A percentile compares a stretch with the other conserved stretches of the same genome.
Evolutionary conservation across 2,113 vertebrate genomes (phyloP).

Genomic region (Microtus richardsoni): DNA sequence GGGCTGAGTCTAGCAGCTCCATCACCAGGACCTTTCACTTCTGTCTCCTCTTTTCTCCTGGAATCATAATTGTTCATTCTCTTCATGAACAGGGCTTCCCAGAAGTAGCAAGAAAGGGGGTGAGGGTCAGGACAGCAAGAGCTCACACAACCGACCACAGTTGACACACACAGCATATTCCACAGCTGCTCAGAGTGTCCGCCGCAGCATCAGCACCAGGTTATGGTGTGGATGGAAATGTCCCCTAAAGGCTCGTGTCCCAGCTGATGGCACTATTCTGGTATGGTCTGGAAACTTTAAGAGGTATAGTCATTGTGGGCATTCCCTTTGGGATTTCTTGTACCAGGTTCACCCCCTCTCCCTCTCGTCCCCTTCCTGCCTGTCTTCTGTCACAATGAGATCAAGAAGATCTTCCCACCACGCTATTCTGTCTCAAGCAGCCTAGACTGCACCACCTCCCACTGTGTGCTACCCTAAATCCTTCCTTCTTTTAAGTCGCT

Average conservation of each 20-base stretch:
- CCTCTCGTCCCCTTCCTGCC: too few relatives aligned
- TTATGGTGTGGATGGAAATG: neutral
- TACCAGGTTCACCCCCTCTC: neutral
- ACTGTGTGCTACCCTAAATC: too few relatives aligned
- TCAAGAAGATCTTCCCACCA: neutral
- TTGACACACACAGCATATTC: rapidly evolving
- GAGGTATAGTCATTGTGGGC: neutral
- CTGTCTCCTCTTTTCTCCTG: neutral
- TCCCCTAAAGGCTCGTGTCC: neutral
- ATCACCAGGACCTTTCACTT: neutral
- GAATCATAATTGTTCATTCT: neutral
- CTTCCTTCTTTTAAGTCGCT: neutral
- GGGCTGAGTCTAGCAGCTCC: too few relatives aligned
- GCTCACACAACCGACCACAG: neutral
- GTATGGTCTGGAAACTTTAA: neutral
- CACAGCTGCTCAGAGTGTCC: neutral
- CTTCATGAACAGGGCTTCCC: neutral
- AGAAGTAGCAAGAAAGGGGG: neutral
- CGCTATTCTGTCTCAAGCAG: neutral
- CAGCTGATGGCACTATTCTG: neutral
- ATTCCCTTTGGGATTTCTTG: neutral
- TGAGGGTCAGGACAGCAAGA: neutral
- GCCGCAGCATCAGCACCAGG: neutral
- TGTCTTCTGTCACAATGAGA: neutral
- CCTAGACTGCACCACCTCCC: neutral